These are phyloP conservation scores for Graphium colonna DNA, from an alignment of 2,888 invertebrate genomes.

Conservation along the genomic window DNA sequence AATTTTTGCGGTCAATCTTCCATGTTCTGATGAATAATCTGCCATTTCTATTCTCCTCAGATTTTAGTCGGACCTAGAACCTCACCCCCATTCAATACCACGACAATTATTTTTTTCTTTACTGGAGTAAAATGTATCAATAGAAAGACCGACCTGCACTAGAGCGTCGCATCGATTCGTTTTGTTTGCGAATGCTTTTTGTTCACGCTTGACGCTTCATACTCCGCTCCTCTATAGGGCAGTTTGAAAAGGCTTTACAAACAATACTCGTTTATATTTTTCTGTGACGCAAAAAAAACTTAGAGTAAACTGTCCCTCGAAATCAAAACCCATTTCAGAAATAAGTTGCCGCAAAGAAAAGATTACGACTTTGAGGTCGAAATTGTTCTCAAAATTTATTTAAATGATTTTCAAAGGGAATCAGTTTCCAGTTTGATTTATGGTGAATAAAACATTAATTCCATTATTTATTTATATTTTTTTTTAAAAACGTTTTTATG, in stretches of 20 bases:
- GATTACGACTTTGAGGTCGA: not conserved
- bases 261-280: slow-evolving; percentile 20
- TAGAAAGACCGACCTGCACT: slow-evolving; percentile 31
- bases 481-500: too few species aligned
- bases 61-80: slow-evolving; percentile 7
- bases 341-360: not conserved
- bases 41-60: not conserved
- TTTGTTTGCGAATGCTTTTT: slow-evolving; percentile 35
- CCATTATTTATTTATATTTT: too few species aligned
- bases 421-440: too few species aligned
- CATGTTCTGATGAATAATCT: too few species aligned
- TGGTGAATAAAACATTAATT: too few species aligned
- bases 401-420: too few species aligned
- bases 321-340: not conserved
- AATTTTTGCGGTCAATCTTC: too few species aligned
- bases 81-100: slow-evolving; percentile 58
- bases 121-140: slow-evolving; percentile 49
- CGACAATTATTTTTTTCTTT: slow-evolving; percentile 59
- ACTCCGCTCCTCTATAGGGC: slow-evolving; percentile 9
- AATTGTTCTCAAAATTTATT: too few species aligned
- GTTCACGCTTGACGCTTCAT: slow-evolving; percentile 26
- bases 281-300: slow-evolving; percentile 3
- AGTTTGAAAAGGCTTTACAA: slow-evolving; percentile 19
- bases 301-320: not conserved
- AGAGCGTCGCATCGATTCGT: slow-evolving; percentile 34